A percentile compares a stretch with the other conserved stretches of the same genome.
phyloP scores from a whole-genome alignment of 2,113 vertebrate genomes.

The Bujurquina vittata region DNA sequence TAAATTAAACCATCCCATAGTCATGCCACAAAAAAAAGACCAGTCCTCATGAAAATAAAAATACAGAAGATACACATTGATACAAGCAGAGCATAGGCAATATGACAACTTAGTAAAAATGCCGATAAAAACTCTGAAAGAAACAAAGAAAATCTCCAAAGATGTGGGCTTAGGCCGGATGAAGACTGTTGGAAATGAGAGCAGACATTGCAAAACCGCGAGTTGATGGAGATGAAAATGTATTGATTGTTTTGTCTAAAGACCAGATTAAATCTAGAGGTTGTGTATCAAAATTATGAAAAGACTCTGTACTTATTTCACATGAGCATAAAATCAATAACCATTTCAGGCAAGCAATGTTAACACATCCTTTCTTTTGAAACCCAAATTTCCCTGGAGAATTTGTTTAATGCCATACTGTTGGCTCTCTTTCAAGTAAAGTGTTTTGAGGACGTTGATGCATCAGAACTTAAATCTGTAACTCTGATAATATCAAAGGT shows the following conservation, averaged over 20 bases:
- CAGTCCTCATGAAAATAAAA: background rate
- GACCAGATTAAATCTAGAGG: constrained; percentile 59
- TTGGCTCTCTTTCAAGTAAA: constrained; percentile 21
- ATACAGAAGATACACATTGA: background rate
- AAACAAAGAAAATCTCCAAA: constrained; percentile 31
- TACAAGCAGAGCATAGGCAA: constrained; percentile 11
- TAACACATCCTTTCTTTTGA: constrained; percentile 62
- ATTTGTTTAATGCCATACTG: constrained; percentile 26
- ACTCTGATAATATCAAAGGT: constrained; percentile 21
- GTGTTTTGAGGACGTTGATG: constrained; percentile 6
- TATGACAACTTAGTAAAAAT: constrained; percentile 25
- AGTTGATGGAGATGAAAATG: constrained; percentile 56
- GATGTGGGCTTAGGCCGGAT: constrained; percentile 27
- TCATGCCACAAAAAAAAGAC: background rate
- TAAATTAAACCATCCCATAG: background rate
- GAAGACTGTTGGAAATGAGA: constrained; percentile 46
- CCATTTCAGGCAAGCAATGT: constrained; percentile 53
- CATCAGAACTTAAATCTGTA: constrained; percentile 17
- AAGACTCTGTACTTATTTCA: constrained; percentile 66
- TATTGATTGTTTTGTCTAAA: constrained; percentile 62
- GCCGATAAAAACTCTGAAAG: constrained; percentile 19
- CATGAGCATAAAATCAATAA: constrained; percentile 70
- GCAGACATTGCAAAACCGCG: constrained; percentile 28
- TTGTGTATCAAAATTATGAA: constrained; percentile 54
- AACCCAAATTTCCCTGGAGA: constrained; percentile 33